Base-by-base conservation (phyloP, 2,113 vertebrate species). In the Coracopsis vasa region DNA sequence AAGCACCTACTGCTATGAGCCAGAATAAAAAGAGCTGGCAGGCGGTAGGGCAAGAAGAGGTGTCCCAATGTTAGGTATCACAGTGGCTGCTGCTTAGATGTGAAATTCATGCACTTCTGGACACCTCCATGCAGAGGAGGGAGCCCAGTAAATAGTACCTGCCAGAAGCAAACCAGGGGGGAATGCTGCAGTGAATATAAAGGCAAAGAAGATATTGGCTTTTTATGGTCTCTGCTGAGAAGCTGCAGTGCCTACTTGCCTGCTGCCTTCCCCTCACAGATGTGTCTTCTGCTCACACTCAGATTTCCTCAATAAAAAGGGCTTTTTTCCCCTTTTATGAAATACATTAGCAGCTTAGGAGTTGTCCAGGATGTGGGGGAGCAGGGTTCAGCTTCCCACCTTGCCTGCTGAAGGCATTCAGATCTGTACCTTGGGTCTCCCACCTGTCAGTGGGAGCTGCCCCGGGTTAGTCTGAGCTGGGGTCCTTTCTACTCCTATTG, bases 11-110 rank as follows among this genome's bases (percentile, higher is more conserved):
- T 37, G 39, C 41, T 37, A 16, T 65, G 47, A 61, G 27, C 31
- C 45, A 31, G n/a, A 51, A 33, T 35, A 54, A 64, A 54, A 70
- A 80, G 67, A 45, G 53, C 58, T 70, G 39, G 19, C 2, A 20
- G 62, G 66, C 24, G 24, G 19, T 9, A 21, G 1, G 51, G 48
- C 7, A 39, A 23, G 44, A 58, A 44, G 33, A 41, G 27, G 17
- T 37, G 60, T 44, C 31, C 73, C 16, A 27, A 4, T 4, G 3
- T 74, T 45, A 51, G 35, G 64, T 18, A 27, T 24, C 0, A 0
- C 64, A 29, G 4, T 12, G 48, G 3, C 25, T 77, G 64, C 58
- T 84, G 16, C 58, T 73, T 13, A 9, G 27, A 3, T 29, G 33
- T 12, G 18, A 70, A 24, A 41, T 31, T 33, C 5, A 2, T 39